These are phyloP conservation scores for Gonioctena quinquepunctata DNA, from an alignment of 1,140 invertebrate species.

Conservation along the genomic window DNA sequence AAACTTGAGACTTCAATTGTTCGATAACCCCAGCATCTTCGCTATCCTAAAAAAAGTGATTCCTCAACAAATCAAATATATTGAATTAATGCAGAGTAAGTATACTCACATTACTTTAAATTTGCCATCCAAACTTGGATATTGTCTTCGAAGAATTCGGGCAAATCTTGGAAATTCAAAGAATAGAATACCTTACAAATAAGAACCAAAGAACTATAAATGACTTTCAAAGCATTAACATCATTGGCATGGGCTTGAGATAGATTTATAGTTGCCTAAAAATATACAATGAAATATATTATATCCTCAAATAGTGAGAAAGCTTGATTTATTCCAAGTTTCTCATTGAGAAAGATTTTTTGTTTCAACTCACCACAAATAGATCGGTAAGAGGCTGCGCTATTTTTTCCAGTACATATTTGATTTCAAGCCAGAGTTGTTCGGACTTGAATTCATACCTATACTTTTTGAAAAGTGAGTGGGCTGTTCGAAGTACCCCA, in stretches of 20 bases:
- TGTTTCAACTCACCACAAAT: slow-evolving; percentile 70
- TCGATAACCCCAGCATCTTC: slow-evolving; percentile 90
- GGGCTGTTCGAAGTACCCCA: slow-evolving; percentile 90
- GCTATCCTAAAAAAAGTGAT: background rate
- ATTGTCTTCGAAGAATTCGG: slow-evolving; percentile 98
- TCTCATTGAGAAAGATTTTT: background rate
- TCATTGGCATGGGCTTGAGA: slow-evolving; percentile 79
- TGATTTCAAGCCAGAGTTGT: slow-evolving; percentile 93
- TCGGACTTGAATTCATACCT: slow-evolving; percentile 95
- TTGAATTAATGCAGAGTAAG: no score
- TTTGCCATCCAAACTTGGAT: slow-evolving; percentile 93
- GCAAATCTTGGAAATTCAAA: slow-evolving; percentile 94
- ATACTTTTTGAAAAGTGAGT: slow-evolving; percentile 96
- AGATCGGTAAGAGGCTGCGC: slow-evolving; percentile 91
- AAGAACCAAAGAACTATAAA: slow-evolving; percentile 86
- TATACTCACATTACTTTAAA: slow-evolving; percentile 70
- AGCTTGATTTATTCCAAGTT: no score
- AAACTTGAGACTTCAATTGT: slow-evolving; percentile 91
- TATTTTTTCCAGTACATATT: slow-evolving; percentile 93
- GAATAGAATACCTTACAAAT: slow-evolving; percentile 97
- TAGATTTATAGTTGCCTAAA: slow-evolving; percentile 83
- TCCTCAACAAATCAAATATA: no score
- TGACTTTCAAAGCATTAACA: slow-evolving; percentile 78
- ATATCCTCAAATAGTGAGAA: background rate
- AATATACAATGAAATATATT: slow-evolving; percentile 22